Evolutionary conservation across 2,113 vertebrate species (phyloP), one percentile per base, ranked within the genome.

Genomic region (Strix uralensis): DNA sequence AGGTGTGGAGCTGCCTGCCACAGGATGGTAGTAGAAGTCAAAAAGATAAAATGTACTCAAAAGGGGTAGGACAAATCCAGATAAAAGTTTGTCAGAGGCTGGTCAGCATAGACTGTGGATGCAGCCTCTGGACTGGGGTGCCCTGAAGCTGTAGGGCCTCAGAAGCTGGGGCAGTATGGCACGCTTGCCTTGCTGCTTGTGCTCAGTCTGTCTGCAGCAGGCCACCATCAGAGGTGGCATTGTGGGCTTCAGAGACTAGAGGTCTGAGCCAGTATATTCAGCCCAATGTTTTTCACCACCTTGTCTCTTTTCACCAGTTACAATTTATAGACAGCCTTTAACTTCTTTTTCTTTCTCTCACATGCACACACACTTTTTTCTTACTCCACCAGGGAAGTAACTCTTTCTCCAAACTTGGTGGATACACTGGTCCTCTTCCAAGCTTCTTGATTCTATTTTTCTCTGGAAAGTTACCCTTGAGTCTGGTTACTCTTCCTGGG

Each of bases 351-450:
- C 10, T 55, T 44, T 59, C 29, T 52, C 19, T 23, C 20, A 11
- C 19, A 5, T 11, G 40, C 8, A 3, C 8, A 5, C 6, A 3
- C 3, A 4, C 4, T 26, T 19, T 57, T 44, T 67, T n/a, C 20
- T 32, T 51, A n/a, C 6, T 61, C 12, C 13, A 11, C 20, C 65
- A 36, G 13, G 10, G 40, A 70, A 25, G 23, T 72, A 52, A 27
- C 16, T 70, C 17, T 13, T 70, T 61, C 32, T 65, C 18, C 20
- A 44, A 11, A 26, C 10, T 21, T 65, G 30, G 15, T 36, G 29
- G 13, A 32, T 77, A 6, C 9, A 4, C 7, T 7, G 15, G 8
- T 72, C 26, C 21, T 81, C 38, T 81, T 55, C 65, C 47, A 81
- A 62, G 72, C 29, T 34, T 32, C 38, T 55, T 70, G 32, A 16